These are phyloP conservation scores for Dasypogon diadema DNA, from an alignment of 2,888 invertebrate species.

Conservation along the genomic window DNA sequence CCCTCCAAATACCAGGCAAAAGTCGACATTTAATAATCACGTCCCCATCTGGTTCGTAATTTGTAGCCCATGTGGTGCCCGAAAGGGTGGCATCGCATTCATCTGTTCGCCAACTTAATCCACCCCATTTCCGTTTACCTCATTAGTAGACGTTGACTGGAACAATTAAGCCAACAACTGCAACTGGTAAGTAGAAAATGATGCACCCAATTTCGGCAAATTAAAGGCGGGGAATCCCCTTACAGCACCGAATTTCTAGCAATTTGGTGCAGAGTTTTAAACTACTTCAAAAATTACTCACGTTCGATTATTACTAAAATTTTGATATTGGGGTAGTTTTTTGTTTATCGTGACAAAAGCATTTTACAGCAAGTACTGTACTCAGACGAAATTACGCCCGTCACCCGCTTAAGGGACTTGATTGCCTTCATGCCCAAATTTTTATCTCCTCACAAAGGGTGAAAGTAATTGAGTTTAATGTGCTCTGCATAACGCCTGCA, in stretches of 20 bases:
- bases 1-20: conserved; percentile 2
- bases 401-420: no score
- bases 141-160: conserved; percentile 14
- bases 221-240: conserved; percentile 15
- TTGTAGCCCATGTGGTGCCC: conserved; percentile 28
- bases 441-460: neutral
- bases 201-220: conserved; percentile 31
- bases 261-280: neutral
- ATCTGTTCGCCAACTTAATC: neutral
- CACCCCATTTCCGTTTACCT: neutral
- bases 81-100: conserved; percentile 4
- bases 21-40: conserved; percentile 48
- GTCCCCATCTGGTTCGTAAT: conserved; percentile 38
- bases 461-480: conserved; percentile 23
- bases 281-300: conserved; percentile 30
- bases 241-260: neutral
- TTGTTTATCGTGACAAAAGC: no score
- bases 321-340: no score
- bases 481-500: conserved; percentile 1
- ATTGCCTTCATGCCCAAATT: neutral
- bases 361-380: no score
- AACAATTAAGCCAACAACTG: conserved; percentile 33
- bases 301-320: conserved; percentile 23
- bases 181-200: conserved; percentile 3
- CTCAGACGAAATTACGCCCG: no score